Evolutionary conservation across 35 echinoderm and acorn worm genomes (phyloP), one percentile per base, ranked within the genome.

Genomic region (Holothuria glaberrima): DNA sequence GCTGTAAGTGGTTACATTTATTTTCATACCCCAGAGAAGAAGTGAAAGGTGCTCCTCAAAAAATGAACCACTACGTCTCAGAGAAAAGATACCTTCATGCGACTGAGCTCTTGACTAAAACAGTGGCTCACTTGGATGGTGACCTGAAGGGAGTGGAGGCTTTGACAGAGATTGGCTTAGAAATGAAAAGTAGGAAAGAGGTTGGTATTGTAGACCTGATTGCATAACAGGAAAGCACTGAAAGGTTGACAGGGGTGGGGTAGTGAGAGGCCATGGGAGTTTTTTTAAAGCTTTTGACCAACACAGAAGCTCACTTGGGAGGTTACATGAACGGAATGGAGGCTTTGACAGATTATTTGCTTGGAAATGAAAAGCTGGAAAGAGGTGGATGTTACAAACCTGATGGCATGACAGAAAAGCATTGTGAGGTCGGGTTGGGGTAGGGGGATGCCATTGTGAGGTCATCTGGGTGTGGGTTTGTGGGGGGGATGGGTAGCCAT

Each of bases 51-150:
- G 93, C 94, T 22, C 89, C 97, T 22, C 86, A 92, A 57, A 90
- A 94, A 30, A 86, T 99, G 38, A 82, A 92, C 24, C 68, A 81
- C 28, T 95, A 93, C 80, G 86, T 99, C 9, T 69, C 72, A 46
- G 91, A 89, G 82, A 99, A 99, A 56, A 88, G 94, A 70, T 99
- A 99, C 91, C 91, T 99, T 0, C 97, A 99, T 89, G 97, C 97
- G 36, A 95, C 97, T 56, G 93, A 99, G 76, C 88, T 99, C 0
- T 27, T 95, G 6, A 93, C 97, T 3, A 91, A 93, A 86, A 95
- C 97, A 22, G 89, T 95, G 48, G 90, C 90, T 0, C 83, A 90
- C 25, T 33, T 99, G 22, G 97, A 99, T 6, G 94, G 93, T 9
- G 93, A 94, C 31, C 68, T 99, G n/a, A 90, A 92, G 21, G 97